A percentile compares a stretch with the other conserved stretches of the same genome.
Evolutionary conservation across 2,797 vertebrate species (phyloP).

Genomic region (Pseudomugil tenellus): DNA sequence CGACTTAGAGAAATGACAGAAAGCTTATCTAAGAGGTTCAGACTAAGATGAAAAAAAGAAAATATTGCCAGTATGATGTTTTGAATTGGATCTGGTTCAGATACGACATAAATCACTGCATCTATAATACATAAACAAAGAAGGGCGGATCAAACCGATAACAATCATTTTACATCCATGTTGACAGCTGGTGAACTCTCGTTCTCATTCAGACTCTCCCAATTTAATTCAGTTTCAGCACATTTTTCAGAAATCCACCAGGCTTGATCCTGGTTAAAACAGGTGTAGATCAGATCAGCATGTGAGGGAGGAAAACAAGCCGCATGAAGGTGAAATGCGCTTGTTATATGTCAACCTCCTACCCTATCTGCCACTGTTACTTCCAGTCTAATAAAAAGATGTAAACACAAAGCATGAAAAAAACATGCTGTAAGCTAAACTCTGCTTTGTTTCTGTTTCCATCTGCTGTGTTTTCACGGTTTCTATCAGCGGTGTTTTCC

Average conservation of each 20-base stretch:
- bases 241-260: background rate
- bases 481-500: slow-evolving; percentile 17
- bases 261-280: too few species aligned
- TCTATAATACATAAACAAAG: too few species aligned
- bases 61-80: too few species aligned
- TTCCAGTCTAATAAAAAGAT: background rate
- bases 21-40: too few species aligned
- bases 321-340: background rate
- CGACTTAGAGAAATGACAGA: too few species aligned
- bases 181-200: too few species aligned
- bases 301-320: background rate
- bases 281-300: too few species aligned
- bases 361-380: background rate
- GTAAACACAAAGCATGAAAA: background rate
- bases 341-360: background rate
- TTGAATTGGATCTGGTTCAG: too few species aligned
- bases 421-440: slow-evolving; percentile 8
- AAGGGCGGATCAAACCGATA: too few species aligned
- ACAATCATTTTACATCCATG: too few species aligned
- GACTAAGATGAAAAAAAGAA: too few species aligned
- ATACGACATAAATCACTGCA: too few species aligned
- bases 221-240: background rate
- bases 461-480: slow-evolving; percentile 20
- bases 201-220: background rate
- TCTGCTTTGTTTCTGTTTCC: slow-evolving; percentile 19